These are phyloP conservation scores for Triplophysa bombifrons DNA, from an alignment of 2,797 vertebrate genomes.

Conservation along the genomic window DNA sequence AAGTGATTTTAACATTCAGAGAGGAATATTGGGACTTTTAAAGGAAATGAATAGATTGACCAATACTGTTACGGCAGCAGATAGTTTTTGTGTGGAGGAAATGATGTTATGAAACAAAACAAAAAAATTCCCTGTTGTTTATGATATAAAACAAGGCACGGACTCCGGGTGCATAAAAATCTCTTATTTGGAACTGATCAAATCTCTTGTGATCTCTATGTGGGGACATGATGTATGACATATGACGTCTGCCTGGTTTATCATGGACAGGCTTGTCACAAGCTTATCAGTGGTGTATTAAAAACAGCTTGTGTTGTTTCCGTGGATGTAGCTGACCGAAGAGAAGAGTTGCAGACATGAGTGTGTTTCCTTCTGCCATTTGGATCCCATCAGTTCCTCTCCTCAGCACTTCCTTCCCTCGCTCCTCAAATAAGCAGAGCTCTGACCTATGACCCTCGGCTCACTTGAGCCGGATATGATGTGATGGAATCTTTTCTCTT, in stretches of 20 bases:
- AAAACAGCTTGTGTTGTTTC: constrained; percentile 64
- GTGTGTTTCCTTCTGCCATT: constrained; percentile 73
- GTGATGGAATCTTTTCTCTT: constrained; percentile 63
- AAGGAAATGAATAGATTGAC: background rate
- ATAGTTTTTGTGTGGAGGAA: background rate
- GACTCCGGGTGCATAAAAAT: too few relatives aligned
- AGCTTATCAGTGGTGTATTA: constrained; percentile 4
- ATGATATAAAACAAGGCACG: background rate
- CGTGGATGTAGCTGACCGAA: constrained; percentile 60
- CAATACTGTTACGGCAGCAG: background rate
- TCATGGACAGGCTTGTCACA: background rate
- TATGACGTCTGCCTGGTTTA: background rate
- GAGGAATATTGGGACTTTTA: background rate
- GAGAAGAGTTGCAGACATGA: constrained; percentile 61
- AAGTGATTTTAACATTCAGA: background rate
- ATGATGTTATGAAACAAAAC: constrained; percentile 20
- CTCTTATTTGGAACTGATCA: background rate
- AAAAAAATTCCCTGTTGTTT: background rate
- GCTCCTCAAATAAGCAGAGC: constrained; percentile 70
- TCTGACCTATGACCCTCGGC: constrained; percentile 61
- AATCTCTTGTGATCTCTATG: background rate
- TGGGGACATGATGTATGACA: background rate
- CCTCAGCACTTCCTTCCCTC: constrained; percentile 73
- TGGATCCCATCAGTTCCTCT: constrained; percentile 60
- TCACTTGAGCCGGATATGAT: constrained; percentile 69